These are phyloP conservation scores for Zaprionus lineosus DNA, from an alignment of 2,888 invertebrate genomes.

Conservation along the genomic window DNA sequence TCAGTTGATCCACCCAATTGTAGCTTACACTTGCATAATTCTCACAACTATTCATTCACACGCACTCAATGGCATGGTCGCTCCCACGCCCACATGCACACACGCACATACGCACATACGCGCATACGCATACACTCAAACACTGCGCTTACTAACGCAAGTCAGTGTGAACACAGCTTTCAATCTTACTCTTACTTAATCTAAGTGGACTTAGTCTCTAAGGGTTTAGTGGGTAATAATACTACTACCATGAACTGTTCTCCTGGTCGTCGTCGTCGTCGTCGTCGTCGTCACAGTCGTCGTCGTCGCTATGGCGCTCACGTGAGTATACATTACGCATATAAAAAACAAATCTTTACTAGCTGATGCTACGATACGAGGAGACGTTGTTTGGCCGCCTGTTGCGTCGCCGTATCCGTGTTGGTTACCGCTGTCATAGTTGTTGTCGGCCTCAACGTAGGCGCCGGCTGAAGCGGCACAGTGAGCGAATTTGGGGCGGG, in stretches of 20 bases:
- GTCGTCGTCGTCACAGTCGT: no score
- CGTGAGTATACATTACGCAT: slow-evolving; percentile 53
- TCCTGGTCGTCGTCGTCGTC: no score
- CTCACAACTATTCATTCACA: background rate
- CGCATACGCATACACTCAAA: no score
- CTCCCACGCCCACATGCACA: background rate
- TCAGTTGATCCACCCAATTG: background rate
- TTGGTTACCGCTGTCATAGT: background rate
- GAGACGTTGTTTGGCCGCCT: slow-evolving; percentile 46
- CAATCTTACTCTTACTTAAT: no score
- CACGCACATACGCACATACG: no score
- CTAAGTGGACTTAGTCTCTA: slow-evolving; percentile 65
- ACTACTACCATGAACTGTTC: slow-evolving; percentile 51
- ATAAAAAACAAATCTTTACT: slow-evolving; percentile 59
- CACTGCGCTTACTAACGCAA: no score
- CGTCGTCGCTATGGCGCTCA: slow-evolving; percentile 43
- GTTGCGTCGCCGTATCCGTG: background rate
- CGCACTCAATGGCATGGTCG: no score
- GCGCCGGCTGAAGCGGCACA: slow-evolving; percentile 55
- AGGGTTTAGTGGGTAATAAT: slow-evolving; percentile 67
- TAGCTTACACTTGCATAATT: background rate
- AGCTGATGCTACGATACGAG: slow-evolving; percentile 70
- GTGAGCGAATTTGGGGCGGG: slow-evolving; percentile 41
- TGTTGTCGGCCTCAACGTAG: slow-evolving; percentile 48
- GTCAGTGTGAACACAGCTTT: no score